Evolutionary conservation across 2,113 vertebrate species (phyloP).

Genomic region (Otis tarda): DNA sequence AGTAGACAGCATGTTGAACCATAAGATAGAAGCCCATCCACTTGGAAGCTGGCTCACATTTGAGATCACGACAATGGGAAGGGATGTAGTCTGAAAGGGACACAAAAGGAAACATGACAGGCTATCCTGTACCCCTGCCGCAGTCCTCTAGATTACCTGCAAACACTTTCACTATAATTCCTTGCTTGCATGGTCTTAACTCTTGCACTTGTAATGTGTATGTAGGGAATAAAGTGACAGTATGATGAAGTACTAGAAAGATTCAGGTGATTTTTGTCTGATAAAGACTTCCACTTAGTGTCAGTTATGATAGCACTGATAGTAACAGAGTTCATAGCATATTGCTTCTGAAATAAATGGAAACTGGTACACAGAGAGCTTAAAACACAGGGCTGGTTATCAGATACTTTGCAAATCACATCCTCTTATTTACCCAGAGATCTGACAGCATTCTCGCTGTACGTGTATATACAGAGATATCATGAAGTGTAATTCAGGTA

Average conservation of each 20-base stretch:
- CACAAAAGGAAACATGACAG: not conserved
- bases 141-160: not conserved
- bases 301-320: not conserved
- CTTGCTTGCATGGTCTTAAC: not conserved
- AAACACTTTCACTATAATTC: not conserved
- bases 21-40: slow-evolving; percentile 96
- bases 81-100: slow-evolving; percentile 84
- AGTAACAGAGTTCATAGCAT: not conserved
- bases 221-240: not conserved
- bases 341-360: not conserved
- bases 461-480: not conserved
- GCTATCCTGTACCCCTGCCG: not conserved
- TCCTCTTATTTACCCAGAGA: not conserved
- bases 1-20: slow-evolving; percentile 96
- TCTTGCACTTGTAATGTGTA: not conserved
- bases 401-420: not conserved
- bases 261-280: not conserved
- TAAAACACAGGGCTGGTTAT: not conserved
- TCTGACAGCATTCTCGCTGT: not conserved
- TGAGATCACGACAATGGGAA: slow-evolving; percentile 95
- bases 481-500: not conserved
- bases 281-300: not conserved
- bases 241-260: not conserved
- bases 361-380: not conserved
- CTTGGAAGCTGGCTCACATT: slow-evolving; percentile 96